These are phyloP conservation scores for Corythornis leucogaster DNA, from an alignment of 2,797 vertebrate genomes.

Conservation along the genomic window DNA sequence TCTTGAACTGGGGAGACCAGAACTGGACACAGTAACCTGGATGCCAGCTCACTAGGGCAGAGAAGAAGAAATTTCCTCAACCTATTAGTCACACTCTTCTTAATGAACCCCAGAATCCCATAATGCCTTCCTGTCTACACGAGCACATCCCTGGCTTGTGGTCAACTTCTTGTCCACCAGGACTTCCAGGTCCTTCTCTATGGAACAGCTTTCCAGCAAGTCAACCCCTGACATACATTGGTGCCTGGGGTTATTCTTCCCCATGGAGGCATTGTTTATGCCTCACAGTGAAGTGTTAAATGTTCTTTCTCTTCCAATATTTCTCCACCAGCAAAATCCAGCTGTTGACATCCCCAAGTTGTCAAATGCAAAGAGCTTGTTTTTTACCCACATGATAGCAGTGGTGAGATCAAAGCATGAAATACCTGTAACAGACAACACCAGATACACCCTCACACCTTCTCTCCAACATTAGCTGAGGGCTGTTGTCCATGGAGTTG, in stretches of 20 bases:
- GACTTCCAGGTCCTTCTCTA: neutral
- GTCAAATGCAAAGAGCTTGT: neutral
- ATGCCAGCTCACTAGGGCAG: neutral
- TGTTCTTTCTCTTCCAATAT: neutral
- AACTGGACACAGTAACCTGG: too few species aligned
- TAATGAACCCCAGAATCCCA: too few species aligned
- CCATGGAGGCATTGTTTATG: neutral
- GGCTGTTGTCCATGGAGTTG: neutral
- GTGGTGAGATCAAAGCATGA: neutral
- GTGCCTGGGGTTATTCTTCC: too few species aligned
- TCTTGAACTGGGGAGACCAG: too few species aligned
- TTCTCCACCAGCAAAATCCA: neutral
- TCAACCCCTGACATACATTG: neutral
- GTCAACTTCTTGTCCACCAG: too few species aligned
- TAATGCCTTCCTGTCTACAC: too few species aligned
- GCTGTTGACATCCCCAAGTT: neutral
- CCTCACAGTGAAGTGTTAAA: neutral
- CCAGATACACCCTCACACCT: neutral
- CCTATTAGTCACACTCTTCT: neutral
- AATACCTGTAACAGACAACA: neutral
- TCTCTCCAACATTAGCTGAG: neutral
- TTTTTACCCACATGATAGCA: neutral
- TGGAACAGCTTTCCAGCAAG: neutral
- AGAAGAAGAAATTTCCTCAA: neutral
- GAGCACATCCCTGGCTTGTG: too few species aligned